These are phyloP conservation scores for Muscicapa adusta DNA, from an alignment of 2,113 vertebrate genomes.

Conservation along the genomic window DNA sequence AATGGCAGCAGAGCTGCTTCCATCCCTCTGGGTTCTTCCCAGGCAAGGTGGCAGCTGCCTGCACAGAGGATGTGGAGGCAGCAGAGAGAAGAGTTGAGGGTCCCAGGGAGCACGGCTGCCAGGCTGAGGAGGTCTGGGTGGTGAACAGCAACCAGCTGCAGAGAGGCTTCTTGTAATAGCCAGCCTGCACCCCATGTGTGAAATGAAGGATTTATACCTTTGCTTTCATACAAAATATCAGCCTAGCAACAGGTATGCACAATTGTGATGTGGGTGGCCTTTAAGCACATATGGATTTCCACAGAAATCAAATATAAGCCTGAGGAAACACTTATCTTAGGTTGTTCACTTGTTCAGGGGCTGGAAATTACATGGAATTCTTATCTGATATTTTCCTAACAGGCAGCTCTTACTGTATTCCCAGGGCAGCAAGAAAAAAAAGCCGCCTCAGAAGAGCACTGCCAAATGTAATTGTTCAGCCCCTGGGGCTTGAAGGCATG, in stretches of 20 bases:
- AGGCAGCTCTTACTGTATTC: conserved; percentile 60
- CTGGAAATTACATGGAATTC: conserved; percentile 69
- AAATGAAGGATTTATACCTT: conserved; percentile 23
- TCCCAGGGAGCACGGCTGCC: background rate
- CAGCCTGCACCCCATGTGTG: background rate
- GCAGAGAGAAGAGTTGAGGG: background rate
- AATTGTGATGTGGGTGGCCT: conserved; percentile 67
- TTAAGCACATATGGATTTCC: conserved; percentile 41
- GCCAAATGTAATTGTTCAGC: conserved; percentile 34
- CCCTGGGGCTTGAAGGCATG: conserved; percentile 52
- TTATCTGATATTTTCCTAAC: conserved; percentile 72
- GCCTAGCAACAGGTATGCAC: conserved; percentile 24
- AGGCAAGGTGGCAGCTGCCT: background rate
- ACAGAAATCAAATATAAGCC: conserved; percentile 68
- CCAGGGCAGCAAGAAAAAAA: conserved; percentile 49
- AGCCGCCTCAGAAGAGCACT: conserved; percentile 17
- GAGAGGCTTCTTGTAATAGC: background rate
- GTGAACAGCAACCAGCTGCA: background rate
- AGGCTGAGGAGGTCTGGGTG: background rate
- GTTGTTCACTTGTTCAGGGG: conserved; percentile 68
- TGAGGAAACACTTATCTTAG: conserved; percentile 64
- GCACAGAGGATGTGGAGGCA: accelerated
- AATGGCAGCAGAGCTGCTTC: background rate
- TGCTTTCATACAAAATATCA: conserved; percentile 30
- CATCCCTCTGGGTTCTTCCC: background rate